Evolutionary conservation across 2,888 invertebrate genomes (phyloP), one percentile per base, ranked within the genome.

Genomic region (Zelleria hepariella): DNA sequence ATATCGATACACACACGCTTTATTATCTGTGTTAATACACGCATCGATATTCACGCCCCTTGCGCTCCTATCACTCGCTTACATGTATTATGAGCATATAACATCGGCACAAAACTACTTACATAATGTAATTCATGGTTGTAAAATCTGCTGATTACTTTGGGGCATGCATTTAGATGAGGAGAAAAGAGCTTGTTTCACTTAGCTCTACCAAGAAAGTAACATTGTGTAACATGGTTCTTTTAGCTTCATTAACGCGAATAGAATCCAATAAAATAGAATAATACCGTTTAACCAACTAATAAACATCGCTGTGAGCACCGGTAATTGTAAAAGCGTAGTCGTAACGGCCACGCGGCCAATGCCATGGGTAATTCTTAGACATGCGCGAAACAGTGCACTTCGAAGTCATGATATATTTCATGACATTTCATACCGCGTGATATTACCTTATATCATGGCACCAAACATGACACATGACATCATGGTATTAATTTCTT

Each of bases 291-390:
- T 27, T 27, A 27, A 32, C n/a, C 20, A 55, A 32, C 32, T 21
- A 55, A 55, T 55, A 55, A 55, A 55, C 51, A 51, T 32, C 32
- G 27, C n/a, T 32, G 27, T 55, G 32, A 32, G 21, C 27, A 24
- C 32, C 55, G 6, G 55, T 55, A 55, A 55, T 55, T 55, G 55
- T 32, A 1, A 32, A 42, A 42, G 32, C 32, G 15, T 15, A 42
- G 32, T 42, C 32, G 32, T 42, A 42, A 42, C 32, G 3, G 32
- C 32, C 32, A 42, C 32, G 32, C 32, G 32, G 32, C 15, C 24
- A 54, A 54, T 54, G 18, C 54, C 18, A 18, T 20, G 23, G 32
- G 21, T 32, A 27, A 55, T 32, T 55, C 32, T 20, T n/a, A n/a
- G n/a, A n/a, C n/a, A n/a, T n/a, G n/a, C n/a, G n/a, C n/a, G n/a